These are phyloP conservation scores for Myotis myotis DNA, from an alignment of 2,797 vertebrate species.

Conservation along the genomic window DNA sequence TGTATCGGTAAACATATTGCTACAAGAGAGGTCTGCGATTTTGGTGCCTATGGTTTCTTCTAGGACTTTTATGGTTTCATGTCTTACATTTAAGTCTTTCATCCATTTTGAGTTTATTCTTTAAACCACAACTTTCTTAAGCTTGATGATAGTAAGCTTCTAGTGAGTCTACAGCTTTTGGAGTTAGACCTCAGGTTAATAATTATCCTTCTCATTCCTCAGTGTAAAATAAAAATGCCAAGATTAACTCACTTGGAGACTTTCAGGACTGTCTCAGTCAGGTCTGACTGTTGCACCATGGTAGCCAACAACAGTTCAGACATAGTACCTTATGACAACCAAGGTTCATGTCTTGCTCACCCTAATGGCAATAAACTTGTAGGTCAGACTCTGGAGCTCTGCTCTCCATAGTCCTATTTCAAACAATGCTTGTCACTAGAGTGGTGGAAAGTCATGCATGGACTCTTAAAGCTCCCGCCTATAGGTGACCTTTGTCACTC, in stretches of 20 bases:
- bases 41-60: too few relatives aligned
- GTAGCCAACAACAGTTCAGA: background rate
- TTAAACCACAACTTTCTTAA: background rate
- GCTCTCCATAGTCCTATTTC: background rate
- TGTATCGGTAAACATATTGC: too few relatives aligned
- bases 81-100: too few relatives aligned
- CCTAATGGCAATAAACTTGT: background rate
- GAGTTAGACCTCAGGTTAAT: background rate
- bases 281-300: background rate
- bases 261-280: background rate
- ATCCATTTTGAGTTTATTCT: too few relatives aligned
- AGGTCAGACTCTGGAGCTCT: background rate
- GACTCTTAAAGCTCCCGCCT: background rate
- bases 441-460: background rate
- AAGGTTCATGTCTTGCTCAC: background rate
- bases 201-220: background rate
- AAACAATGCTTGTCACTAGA: background rate
- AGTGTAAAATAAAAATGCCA: background rate
- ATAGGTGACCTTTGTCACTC: background rate
- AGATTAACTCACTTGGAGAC: background rate
- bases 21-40: too few relatives aligned
- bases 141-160: background rate
- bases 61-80: too few relatives aligned
- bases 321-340: background rate
- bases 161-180: background rate